A percentile compares a stretch with the other conserved stretches of the same genome.
These are phyloP conservation scores for Catocala nupta DNA, from an alignment of 2,888 invertebrate genomes.

Conservation along the genomic window DNA sequence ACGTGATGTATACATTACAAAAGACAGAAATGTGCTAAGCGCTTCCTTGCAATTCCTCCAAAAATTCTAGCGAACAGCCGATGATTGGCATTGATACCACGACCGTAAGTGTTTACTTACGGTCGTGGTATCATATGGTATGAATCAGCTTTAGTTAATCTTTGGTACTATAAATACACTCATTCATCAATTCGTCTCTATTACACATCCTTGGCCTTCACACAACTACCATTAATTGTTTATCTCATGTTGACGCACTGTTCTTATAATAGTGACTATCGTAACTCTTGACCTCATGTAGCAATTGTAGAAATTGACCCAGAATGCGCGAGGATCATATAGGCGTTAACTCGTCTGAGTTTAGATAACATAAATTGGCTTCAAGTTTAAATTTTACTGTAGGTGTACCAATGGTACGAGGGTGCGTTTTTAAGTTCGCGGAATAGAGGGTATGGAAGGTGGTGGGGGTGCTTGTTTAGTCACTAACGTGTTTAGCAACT, in stretches of 20 bases:
- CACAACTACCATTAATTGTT: conserved; percentile 39
- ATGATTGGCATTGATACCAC: too few species aligned
- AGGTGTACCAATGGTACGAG: background rate
- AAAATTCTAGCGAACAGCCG: too few species aligned
- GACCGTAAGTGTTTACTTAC: too few species aligned
- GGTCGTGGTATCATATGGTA: too few species aligned
- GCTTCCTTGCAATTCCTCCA: too few species aligned
- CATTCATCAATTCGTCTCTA: conserved; percentile 4
- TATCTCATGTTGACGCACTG: conserved; percentile 40
- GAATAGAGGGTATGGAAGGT: too few species aligned
- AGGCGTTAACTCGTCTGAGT: conserved; percentile 17
- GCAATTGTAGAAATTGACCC: conserved; percentile 46
- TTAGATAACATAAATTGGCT: conserved; percentile 22
- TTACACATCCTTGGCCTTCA: conserved; percentile 27
- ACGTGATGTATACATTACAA: too few species aligned
- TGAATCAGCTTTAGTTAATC: too few species aligned
- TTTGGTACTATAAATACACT: background rate
- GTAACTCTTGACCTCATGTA: conserved; percentile 40
- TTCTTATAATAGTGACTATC: conserved; percentile 41
- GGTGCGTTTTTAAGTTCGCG: too few species aligned
- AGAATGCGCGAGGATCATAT: conserved; percentile 26
- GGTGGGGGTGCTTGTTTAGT: too few species aligned
- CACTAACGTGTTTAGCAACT: too few species aligned
- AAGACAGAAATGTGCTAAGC: too few species aligned
- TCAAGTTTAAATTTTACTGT: conserved; percentile 11